Percentiles rank a stretch among this genome's conserved stretches.
Evolutionary conservation across 2,888 invertebrate species (phyloP).

Genomic region (Lasius platythorax): DNA sequence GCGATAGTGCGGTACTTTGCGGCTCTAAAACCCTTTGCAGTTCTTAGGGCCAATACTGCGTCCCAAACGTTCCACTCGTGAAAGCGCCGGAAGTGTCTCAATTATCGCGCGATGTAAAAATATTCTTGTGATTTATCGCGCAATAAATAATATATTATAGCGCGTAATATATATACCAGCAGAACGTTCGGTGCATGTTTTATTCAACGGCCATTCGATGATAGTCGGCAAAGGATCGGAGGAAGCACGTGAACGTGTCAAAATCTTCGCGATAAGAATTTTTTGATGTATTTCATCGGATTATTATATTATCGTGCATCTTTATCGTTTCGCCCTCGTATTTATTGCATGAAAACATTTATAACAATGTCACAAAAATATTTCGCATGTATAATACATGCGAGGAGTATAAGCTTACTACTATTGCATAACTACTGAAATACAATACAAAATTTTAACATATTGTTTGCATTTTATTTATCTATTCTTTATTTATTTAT

Average conservation of each 20-base stretch:
- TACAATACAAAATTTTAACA: not conserved
- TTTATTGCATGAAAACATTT: slow-evolving; percentile 20
- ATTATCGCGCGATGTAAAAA: slow-evolving; percentile 33
- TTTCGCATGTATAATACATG: not conserved
- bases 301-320: slow-evolving; percentile 15
- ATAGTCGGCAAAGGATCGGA: slow-evolving; percentile 22
- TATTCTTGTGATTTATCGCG: slow-evolving; percentile 14
- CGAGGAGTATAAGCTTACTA: not conserved
- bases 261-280: slow-evolving; percentile 29
- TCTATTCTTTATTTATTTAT: not conserved
- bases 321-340: not conserved
- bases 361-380: not conserved
- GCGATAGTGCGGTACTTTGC: slow-evolving; percentile 7
- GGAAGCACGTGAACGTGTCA: slow-evolving; percentile 44
- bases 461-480: not conserved
- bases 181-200: slow-evolving; percentile 49
- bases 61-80: slow-evolving; percentile 34
- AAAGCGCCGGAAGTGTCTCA: slow-evolving; percentile 35
- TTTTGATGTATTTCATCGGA: not conserved
- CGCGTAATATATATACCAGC: slow-evolving; percentile 2
- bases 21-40: slow-evolving; percentile 11
- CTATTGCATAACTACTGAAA: not conserved
- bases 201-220: slow-evolving; percentile 33
- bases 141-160: slow-evolving; percentile 39
- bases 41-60: not conserved